phyloP scores from a whole-genome alignment of 1,140 invertebrate genomes.

The Penaeus indicus region DNA sequence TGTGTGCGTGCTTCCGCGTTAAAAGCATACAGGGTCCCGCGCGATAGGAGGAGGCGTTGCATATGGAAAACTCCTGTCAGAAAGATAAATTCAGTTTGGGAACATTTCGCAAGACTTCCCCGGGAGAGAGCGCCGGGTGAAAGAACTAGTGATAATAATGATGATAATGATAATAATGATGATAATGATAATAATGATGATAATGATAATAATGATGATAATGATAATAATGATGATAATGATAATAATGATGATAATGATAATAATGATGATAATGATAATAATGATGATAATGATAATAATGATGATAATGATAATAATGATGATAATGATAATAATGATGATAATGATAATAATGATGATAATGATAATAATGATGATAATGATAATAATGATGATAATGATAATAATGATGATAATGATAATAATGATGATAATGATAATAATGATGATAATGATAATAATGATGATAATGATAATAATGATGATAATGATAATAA shows the following conservation, averaged over 20 bases:
- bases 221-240: constrained; percentile 29
- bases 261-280: background rate
- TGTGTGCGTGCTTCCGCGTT: too few species aligned
- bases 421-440: constrained; percentile 38
- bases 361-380: constrained; percentile 36
- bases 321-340: constrained; percentile 36
- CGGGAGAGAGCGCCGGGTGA: background rate
- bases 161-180: constrained; percentile 28
- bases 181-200: constrained; percentile 25
- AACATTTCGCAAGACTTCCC: background rate
- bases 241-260: constrained; percentile 6
- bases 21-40: too few species aligned
- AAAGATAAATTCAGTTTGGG: constrained; percentile 22
- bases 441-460: constrained; percentile 43
- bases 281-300: constrained; percentile 10
- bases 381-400: constrained; percentile 26
- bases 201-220: constrained; percentile 21
- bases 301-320: constrained; percentile 32
- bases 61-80: background rate
- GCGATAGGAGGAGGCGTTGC: too few species aligned
- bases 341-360: constrained; percentile 42
- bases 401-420: constrained; percentile 27
- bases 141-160: constrained; percentile 21
- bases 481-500: constrained; percentile 6
- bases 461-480: constrained; percentile 44